Evolutionary conservation across 2,888 invertebrate species (phyloP), one percentile per base, ranked within the genome.

Genomic region (Leptodirus hochenwartii): DNA sequence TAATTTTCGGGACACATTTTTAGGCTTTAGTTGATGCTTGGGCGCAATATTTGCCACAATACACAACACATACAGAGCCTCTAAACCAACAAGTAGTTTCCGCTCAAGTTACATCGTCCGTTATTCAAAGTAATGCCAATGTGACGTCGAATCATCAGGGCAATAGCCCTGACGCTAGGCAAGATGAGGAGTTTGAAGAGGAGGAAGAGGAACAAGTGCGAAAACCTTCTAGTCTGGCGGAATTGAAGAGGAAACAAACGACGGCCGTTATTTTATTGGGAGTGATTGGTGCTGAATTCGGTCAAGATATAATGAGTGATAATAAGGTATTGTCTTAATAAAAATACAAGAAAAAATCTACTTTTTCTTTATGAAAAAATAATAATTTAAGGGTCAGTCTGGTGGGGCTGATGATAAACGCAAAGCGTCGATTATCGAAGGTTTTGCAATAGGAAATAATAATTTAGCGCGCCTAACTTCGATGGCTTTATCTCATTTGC

Each of bases 261-360:
- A 95, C 96, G 0, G 88, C 98, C 0, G 91, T 99, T 1, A 90
- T 99, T 4, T 58, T 98, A 30, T 56, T 99, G 22, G 96, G 95
- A 0, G 96, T 98, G 0, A 88, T 98, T 30, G 98, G 98, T 0
- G 90, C 96, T 0, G 95, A 98, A 57, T 98, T 96, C 49, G 96
- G 96, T 0, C 90, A 91, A 50, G 96, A 96, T 49, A 82, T 95
- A 29, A 70, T 77, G 1, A 61, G 64, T 32, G 59, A 62, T 1
- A 63, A n/a, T n/a, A n/a, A n/a, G n/a, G n/a, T n/a, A n/a, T n/a
- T n/a, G n/a, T n/a, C n/a, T n/a, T n/a, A n/a, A n/a, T n/a, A n/a
- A n/a, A n/a, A n/a, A n/a, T n/a, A n/a, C n/a, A n/a, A n/a, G n/a
- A n/a, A n/a, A n/a, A n/a, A n/a, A n/a, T n/a, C n/a, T n/a, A n/a